Percentiles rank a stretch among this genome's conserved stretches.
These are phyloP conservation scores for Turnix velox DNA, from an alignment of 2,113 vertebrate genomes.

Conservation along the genomic window DNA sequence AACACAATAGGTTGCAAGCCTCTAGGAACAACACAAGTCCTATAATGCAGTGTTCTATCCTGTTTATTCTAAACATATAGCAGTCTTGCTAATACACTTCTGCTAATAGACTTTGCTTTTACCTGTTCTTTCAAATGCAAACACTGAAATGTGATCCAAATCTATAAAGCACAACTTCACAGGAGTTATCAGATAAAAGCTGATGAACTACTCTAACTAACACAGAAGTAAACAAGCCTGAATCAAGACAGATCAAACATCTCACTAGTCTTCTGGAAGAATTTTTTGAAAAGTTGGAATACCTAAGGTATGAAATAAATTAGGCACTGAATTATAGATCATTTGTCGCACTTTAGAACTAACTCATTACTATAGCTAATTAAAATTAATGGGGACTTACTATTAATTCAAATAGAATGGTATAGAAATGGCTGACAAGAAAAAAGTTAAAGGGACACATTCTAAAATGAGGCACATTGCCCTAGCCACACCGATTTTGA, in stretches of 20 bases:
- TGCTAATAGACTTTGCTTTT: not conserved
- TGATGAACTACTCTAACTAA: conserved; percentile 32
- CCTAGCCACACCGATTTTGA: not conserved
- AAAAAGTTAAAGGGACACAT: not conserved
- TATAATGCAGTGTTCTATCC: not conserved
- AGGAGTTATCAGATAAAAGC: conserved; percentile 38
- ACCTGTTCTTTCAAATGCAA: conserved; percentile 37
- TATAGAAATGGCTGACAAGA: not conserved
- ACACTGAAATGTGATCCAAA: conserved; percentile 35
- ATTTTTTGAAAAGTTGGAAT: conserved; percentile 18
- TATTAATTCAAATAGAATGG: conserved; percentile 2
- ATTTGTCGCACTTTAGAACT: conserved; percentile 30
- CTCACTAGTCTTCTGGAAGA: conserved; percentile 3
- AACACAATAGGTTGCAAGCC: not conserved
- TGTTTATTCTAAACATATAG: not conserved
- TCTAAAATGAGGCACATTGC: not conserved
- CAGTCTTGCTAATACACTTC: not conserved
- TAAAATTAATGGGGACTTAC: conserved; percentile 35
- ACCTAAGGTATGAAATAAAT: not conserved
- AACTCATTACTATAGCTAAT: conserved; percentile 14
- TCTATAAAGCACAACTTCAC: conserved; percentile 49
- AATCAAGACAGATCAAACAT: conserved; percentile 56
- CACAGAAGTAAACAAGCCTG: conserved; percentile 29
- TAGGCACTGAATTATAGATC: not conserved
- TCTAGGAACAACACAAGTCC: not conserved